phyloP scores from a whole-genome alignment of 2,888 invertebrate species.

The Lepidochrysops patricia region DNA sequence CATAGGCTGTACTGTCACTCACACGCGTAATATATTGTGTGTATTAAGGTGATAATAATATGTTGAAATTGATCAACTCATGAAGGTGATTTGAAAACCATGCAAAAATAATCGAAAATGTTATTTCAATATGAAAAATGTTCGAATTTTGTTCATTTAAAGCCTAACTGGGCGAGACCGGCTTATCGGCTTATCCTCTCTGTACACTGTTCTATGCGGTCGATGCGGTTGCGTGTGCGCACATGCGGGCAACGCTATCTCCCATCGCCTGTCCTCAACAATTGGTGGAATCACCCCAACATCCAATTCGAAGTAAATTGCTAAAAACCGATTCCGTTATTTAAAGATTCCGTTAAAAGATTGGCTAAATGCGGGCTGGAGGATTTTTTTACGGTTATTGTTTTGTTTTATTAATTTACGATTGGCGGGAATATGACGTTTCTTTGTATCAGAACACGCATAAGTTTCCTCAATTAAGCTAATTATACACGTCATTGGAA shows the following conservation, averaged over 20 bases:
- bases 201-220: slow-evolving; percentile 37
- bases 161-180: no score
- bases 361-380: slow-evolving; percentile 66
- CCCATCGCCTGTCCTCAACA: slow-evolving; percentile 51
- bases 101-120: no score
- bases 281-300: slow-evolving; percentile 66
- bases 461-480: neutral
- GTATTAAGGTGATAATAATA: no score
- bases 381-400: slow-evolving; percentile 41
- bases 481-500: neutral
- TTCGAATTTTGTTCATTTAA: no score
- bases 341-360: slow-evolving; percentile 62
- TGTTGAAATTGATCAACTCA: no score
- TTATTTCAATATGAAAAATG: no score
- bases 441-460: slow-evolving; percentile 14
- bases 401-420: slow-evolving; percentile 34
- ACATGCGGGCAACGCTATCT: slow-evolving; percentile 66
- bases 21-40: no score
- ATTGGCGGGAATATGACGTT: slow-evolving; percentile 18
- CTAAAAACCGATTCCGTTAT: slow-evolving; percentile 59
- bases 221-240: slow-evolving; percentile 61
- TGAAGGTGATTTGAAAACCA: no score
- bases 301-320: slow-evolving; percentile 64
- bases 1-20: no score
- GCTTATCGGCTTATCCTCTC: neutral